Conservation (phyloP, 2,113 vertebrate genomes). For the Albula glossodonta region DNA sequence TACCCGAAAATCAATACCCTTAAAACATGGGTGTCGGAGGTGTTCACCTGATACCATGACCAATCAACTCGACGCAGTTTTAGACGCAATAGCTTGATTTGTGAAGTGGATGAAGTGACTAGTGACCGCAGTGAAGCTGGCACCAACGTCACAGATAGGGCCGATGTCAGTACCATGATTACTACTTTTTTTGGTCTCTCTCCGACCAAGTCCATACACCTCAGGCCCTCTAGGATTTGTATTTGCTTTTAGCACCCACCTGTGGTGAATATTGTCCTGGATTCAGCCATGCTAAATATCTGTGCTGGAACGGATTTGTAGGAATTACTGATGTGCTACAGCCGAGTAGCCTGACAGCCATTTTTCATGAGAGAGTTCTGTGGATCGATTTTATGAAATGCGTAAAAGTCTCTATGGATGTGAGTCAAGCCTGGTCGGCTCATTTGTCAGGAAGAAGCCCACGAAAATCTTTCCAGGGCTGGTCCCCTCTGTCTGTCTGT, state of each 20-base stretch:
- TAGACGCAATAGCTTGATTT: background rate
- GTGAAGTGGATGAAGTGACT: background rate
- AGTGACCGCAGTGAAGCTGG: background rate
- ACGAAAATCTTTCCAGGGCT: background rate
- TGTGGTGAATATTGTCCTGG: background rate
- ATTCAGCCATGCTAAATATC: background rate
- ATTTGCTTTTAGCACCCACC: background rate
- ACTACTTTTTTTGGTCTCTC: background rate
- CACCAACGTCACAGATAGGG: too few species aligned
- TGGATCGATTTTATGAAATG: constrained; percentile 5
- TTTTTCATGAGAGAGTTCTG: background rate
- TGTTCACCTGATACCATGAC: background rate
- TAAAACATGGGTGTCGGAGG: background rate
- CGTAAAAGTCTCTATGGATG: background rate
- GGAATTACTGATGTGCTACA: background rate
- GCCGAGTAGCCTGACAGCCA: background rate
- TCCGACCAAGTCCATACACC: background rate
- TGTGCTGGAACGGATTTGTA: background rate
- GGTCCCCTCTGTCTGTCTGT: background rate
- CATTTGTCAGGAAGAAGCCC: background rate
- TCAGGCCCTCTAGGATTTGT: background rate
- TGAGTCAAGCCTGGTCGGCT: background rate
- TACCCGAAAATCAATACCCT: background rate
- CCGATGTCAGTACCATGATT: background rate
- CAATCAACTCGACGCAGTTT: background rate